These are phyloP conservation scores for Gymnoscopelus braueri DNA, from an alignment of 2,797 vertebrate species.

Conservation along the genomic window DNA sequence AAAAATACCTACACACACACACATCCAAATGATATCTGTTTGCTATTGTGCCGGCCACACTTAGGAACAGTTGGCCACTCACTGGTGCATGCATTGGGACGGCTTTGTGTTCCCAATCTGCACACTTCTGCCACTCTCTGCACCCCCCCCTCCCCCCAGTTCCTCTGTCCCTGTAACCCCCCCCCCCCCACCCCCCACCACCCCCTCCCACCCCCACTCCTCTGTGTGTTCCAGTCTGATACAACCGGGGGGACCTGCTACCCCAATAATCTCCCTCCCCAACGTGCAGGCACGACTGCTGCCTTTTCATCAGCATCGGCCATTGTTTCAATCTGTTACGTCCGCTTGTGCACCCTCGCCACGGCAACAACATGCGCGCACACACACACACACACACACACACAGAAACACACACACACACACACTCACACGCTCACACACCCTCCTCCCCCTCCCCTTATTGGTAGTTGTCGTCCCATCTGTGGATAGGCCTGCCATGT, in stretches of 20 bases:
- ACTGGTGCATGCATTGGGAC: slow-evolving; percentile 59
- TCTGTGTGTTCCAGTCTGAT: slow-evolving; percentile 58
- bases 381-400: slow-evolving; percentile 19
- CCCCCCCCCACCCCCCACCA: not conserved
- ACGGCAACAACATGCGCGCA: slow-evolving; percentile 63
- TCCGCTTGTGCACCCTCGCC: slow-evolving; percentile 76
- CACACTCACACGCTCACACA: slow-evolving; percentile 16
- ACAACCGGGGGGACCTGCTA: slow-evolving; percentile 53
- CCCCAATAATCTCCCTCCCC: slow-evolving; percentile 75
- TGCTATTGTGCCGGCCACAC: slow-evolving; percentile 78
- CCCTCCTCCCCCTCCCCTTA: slow-evolving; percentile 34
- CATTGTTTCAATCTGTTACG: slow-evolving; percentile 81
- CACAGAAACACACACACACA: slow-evolving; percentile 7
- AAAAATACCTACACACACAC: slow-evolving; percentile 1
- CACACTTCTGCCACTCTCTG: slow-evolving; percentile 69
- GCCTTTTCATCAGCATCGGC: slow-evolving; percentile 70
- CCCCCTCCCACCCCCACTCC: slow-evolving; percentile 31
- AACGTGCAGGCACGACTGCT: slow-evolving; percentile 70
- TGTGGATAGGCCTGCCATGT: slow-evolving; percentile 85
- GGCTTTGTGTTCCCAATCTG: slow-evolving; percentile 75
- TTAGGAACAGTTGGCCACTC: slow-evolving; percentile 82
- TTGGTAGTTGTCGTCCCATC: slow-evolving; percentile 73
- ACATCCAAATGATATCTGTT: slow-evolving; percentile 51
- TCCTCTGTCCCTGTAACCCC: too few species aligned
- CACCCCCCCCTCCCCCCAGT: not conserved